Evolutionary conservation across 2,888 invertebrate species (phyloP), one percentile per base, ranked within the genome.

Genomic region (Sinelater perroti): DNA sequence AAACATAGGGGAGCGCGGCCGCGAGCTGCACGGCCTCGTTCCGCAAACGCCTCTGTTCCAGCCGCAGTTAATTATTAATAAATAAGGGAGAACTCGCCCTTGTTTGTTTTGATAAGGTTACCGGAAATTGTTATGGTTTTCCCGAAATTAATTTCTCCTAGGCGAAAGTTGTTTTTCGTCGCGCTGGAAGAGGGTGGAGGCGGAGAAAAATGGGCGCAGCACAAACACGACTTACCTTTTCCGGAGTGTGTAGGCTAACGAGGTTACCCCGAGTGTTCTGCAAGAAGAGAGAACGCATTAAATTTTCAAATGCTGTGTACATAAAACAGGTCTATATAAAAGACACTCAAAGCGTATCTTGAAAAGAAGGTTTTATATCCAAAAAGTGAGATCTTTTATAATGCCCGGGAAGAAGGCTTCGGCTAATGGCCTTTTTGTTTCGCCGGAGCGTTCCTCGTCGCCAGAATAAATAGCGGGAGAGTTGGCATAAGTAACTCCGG

Each of bases 361-460:
- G 60, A 55, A 55, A 60, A 51, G 55, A 51, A 55, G 60, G 60
- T 60, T 60, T 59, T 60, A 60, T 56, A 60, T 60, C 60, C 60
- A 60, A 60, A 59, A 55, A 55, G 54, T 54, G 60, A 55, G 60
- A 55, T 56, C 60, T 60, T 60, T 60, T 60, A 60, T 60, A 60
- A 60, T 60, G 54, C 51, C 26, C 35, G 36, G 55, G 47, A 55
- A 55, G 54, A 49, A 58, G 60, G 55, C 60, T 60, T 60, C 56
- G 53, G 60, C 55, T 60, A 60, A 60, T 60, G 55, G 60, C 55
- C 55, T 60, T 60, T 60, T 60, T 60, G 60, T 60, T 49, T 60
- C 60, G 55, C 33, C 54, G 51, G 56, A 55, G 45, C 55, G 51
- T 60, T 45, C 51, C 49, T 54, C 53, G 49, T 59, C 50, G 42